A percentile compares a stretch with the other conserved stretches of the same genome.
Conservation (phyloP, 2,797 vertebrate species). For the Capromys pilorides region DNA sequence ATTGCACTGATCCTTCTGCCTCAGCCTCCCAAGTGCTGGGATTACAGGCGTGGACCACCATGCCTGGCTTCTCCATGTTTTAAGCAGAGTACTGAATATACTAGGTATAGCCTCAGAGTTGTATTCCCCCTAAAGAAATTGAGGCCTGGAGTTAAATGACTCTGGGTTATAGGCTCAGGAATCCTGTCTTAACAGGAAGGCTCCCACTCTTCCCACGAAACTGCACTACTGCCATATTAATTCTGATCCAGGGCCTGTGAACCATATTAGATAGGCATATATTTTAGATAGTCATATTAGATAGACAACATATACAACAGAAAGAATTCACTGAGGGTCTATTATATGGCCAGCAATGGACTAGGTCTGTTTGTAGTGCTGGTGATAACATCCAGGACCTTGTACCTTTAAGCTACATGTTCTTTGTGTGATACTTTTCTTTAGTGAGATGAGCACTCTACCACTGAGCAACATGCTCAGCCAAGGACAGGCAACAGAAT, state of each 20-base stretch:
- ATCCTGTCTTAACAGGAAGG: slow-evolving; percentile 16
- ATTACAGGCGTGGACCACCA: too few relatives aligned
- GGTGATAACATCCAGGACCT: not conserved
- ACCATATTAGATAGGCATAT: not conserved
- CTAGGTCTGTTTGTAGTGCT: not conserved
- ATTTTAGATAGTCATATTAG: too few relatives aligned
- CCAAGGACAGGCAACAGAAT: slow-evolving; percentile 36
- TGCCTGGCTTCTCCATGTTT: not conserved
- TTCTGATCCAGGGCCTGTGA: not conserved
- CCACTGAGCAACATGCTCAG: not conserved
- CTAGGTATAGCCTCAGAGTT: not conserved
- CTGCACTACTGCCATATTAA: slow-evolving; percentile 4
- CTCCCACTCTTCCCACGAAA: not conserved
- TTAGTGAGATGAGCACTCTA: not conserved
- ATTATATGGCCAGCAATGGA: not conserved
- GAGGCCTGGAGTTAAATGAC: slow-evolving; percentile 17
- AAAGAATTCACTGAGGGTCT: not conserved
- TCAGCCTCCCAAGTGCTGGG: too few relatives aligned
- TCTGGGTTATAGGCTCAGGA: not conserved
- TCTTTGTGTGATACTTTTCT: not conserved
- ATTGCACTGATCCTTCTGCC: too few relatives aligned
- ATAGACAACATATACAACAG: slow-evolving; percentile 44
- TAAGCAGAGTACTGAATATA: not conserved
- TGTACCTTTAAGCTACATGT: not conserved
- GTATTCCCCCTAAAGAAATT: not conserved